Evolutionary conservation across 2,113 vertebrate genomes (phyloP).

Genomic region (Gorsachius goisagi): DNA sequence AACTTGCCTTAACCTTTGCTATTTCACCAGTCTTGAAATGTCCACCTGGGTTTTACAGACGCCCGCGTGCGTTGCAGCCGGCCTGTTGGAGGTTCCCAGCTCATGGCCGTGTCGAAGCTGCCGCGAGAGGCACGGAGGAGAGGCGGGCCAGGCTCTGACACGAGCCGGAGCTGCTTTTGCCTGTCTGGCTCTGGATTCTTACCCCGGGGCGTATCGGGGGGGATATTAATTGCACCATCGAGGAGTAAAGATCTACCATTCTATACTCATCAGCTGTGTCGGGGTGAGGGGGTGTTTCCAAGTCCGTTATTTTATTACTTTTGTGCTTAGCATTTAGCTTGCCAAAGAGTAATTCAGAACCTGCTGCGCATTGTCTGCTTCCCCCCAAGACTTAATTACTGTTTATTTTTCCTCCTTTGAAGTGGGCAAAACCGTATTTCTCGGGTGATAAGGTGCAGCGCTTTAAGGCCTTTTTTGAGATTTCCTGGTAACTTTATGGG

Average conservation of each 20-base stretch:
- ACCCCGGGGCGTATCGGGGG: not conserved
- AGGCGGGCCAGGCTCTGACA: not conserved
- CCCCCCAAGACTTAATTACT: not conserved
- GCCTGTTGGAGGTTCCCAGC: not conserved
- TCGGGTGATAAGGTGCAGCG: not conserved
- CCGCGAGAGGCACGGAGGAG: not conserved
- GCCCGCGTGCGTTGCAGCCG: not conserved
- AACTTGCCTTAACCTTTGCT: not conserved
- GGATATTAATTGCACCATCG: not conserved
- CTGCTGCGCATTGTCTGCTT: not conserved
- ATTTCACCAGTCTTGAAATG: not conserved
- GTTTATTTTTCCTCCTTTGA: not conserved
- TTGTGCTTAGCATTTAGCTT: not conserved
- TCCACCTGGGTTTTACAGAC: not conserved
- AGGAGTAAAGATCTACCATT: not conserved
- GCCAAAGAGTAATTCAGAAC: not conserved
- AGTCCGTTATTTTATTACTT: not conserved
- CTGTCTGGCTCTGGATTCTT: not conserved
- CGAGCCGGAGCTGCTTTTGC: not conserved
- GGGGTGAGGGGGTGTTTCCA: not conserved
- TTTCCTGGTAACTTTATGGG: not conserved
- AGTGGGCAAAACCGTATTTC: not conserved
- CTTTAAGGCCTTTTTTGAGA: not conserved
- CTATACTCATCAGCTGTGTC: accelerated
- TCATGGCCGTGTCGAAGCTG: not conserved